Percentiles rank a stretch among this genome's conserved stretches.
Evolutionary conservation across 2,113 vertebrate species (phyloP).

Genomic region (Bambusicola thoracicus): DNA sequence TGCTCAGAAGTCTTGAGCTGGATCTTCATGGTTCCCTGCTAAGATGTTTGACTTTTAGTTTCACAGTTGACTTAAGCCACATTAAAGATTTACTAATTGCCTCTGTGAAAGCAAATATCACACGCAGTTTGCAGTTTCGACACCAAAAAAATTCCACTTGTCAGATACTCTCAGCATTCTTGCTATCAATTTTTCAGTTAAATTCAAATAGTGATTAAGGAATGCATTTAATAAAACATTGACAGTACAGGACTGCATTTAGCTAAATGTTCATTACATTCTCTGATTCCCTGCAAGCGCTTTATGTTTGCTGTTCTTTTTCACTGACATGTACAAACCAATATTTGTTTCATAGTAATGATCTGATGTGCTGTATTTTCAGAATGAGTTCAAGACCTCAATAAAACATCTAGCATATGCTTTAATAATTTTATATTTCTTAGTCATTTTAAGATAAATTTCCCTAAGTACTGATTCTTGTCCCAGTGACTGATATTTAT

Average conservation of each 20-base stretch:
- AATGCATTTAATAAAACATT: neutral
- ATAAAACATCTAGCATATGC: neutral
- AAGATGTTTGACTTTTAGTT: neutral
- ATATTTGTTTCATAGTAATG: neutral
- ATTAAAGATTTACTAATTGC: neutral
- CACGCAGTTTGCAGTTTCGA: neutral
- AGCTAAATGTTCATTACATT: neutral
- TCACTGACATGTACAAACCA: neutral
- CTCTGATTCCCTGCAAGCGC: neutral
- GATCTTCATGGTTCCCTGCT: neutral
- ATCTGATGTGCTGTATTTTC: neutral
- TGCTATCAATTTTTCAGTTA: neutral
- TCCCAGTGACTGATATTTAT: neutral
- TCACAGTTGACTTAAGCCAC: neutral
- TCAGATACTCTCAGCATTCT: neutral
- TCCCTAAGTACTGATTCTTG: neutral
- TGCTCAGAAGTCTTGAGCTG: neutral
- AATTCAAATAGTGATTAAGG: neutral
- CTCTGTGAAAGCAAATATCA: neutral
- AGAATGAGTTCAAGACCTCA: neutral
- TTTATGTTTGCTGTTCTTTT: neutral
- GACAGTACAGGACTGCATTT: neutral
- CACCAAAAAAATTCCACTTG: neutral
- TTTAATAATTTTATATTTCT: neutral
- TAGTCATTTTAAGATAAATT: neutral